A percentile compares a stretch with the other conserved stretches of the same genome.
Evolutionary conservation across 2,888 invertebrate species (phyloP).

Genomic region (Tetragonisca angustula): DNA sequence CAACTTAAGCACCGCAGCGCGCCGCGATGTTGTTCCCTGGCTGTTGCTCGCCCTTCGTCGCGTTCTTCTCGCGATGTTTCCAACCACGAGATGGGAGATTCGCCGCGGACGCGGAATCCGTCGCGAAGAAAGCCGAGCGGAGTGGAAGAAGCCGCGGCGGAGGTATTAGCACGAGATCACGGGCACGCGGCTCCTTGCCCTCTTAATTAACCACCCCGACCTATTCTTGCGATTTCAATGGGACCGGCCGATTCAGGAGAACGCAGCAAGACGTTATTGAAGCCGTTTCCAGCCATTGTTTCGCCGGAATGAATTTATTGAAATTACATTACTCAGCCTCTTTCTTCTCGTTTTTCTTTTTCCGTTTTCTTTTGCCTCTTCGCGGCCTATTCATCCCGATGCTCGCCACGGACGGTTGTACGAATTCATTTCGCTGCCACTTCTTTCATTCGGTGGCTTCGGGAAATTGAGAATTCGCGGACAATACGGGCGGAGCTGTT

Average conservation of each 20-base stretch:
- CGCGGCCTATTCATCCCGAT: constrained; percentile 7
- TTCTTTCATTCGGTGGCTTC: neutral
- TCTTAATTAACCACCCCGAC: constrained; percentile 49
- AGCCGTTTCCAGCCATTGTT: constrained; percentile 24
- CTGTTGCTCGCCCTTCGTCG: neutral
- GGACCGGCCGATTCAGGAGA: neutral
- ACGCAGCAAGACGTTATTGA: constrained; percentile 26
- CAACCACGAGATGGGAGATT: neutral
- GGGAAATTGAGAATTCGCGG: neutral
- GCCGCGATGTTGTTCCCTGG: constrained; percentile 59
- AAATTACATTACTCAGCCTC: constrained; percentile 23
- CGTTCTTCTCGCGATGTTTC: constrained; percentile 1
- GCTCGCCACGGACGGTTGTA: neutral
- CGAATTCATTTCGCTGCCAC: neutral
- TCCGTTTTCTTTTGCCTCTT: neutral
- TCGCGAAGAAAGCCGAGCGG: constrained; percentile 29
- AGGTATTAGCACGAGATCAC: constrained; percentile 27
- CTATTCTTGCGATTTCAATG: constrained; percentile 48
- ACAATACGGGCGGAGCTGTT: neutral
- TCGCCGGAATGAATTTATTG: constrained; percentile 35
- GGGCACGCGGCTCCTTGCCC: constrained; percentile 28
- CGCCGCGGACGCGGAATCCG: neutral
- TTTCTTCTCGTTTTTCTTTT: neutral
- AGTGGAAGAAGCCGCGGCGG: neutral
- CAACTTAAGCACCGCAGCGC: constrained; percentile 72